Base-by-base conservation (phyloP, 2,888 invertebrate genomes). In the Sinentomon sp. region DNA sequence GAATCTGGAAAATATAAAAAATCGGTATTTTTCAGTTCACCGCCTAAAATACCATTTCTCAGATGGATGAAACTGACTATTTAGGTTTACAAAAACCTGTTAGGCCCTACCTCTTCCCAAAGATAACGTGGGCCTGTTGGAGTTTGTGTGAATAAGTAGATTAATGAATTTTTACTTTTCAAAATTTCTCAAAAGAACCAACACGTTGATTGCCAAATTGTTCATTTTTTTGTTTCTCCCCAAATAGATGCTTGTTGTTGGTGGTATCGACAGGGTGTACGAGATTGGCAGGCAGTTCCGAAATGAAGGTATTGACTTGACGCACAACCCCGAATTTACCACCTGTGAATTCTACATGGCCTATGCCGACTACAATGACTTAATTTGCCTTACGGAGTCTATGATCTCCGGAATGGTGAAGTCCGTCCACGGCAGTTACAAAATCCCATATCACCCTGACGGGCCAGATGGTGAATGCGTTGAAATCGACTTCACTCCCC, bases 271-370 rank as follows among this genome's bases (percentile, higher is more conserved):
- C 55, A 64, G 89, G 40, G 75, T 77, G 3, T 82, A 77, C 46
- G 78, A 80, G 60, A 78, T 83, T 40, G 80, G 82, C 2, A 64
- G 92, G 41, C 77, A 87, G 51, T 99, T 99, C 54, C 64, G 97
- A 38, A 99, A 99, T 56, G 97, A 99, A 59, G 89, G 97, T 34
- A 97, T 99, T 48, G 97, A 97, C 59, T 53, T 94, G 48, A 94
- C 94, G 0, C 97, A 99, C 50, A 99, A 99, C 55, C 97, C 97
- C 1, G 97, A 99, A 57, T 97, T 99, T 50, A 97, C 97, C 1
- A 89, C 92, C 6, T 89, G 92, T 50, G 97, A 97, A 60, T 99
- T 99, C 56, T 99, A 99, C 55, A 97, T 97, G 92, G 97, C 97
- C 0, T 99, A 97, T 57, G 97, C 97, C 12, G 97, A 99, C 56